Evolutionary conservation across 1,140 invertebrate species (phyloP), one percentile per base, ranked within the genome.

Genomic region (Dreissena rostriformis): DNA sequence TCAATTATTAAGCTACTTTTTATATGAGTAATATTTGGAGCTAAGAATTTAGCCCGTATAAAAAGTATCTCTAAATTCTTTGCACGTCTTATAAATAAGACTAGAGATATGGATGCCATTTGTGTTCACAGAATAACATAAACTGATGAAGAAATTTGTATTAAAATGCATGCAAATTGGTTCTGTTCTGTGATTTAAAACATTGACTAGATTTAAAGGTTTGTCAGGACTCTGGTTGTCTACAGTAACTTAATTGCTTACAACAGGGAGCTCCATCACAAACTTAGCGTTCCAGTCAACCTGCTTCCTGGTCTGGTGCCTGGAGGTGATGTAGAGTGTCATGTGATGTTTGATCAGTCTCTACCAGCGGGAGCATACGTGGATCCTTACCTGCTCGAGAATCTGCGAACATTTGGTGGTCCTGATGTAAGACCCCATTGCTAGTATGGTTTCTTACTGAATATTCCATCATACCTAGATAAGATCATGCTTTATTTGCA

Each of bases 281-380:
- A 12, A 10, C 11, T 83, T 17, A 61, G 0, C n/a, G 11, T 83
- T 75, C 73, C 81, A 70, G 26, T 8, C 19, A 15, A 8, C 5
- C 29, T 73, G 19, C 28, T 81, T 17, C 79, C 68, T 72, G 63
- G 57, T 17, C 8, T 57, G 10, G 6, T 17, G 28, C 2, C 19
- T 22, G 29, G n/a, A 49, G 66, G 51, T n/a, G 73, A 83, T 53
- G n/a, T 83, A 15, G 61, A 57, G 15, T 83, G 81, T 26, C 49
- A 14, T 14, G 26, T 83, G 8, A 17, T 83, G 65, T 76, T 83
- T 26, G 61, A 52, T 49, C 72, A 83, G 49, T 70, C 65, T 1
- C 8, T 83, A 55, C 81, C 81, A n/a, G 67, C 81, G n/a, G 81
- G 81, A 29, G 81, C 81, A 49, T 83, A 75, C 61, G 24, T 83